Conservation (phyloP, 2,113 vertebrate species). For the Tachuris rubrigastra region DNA sequence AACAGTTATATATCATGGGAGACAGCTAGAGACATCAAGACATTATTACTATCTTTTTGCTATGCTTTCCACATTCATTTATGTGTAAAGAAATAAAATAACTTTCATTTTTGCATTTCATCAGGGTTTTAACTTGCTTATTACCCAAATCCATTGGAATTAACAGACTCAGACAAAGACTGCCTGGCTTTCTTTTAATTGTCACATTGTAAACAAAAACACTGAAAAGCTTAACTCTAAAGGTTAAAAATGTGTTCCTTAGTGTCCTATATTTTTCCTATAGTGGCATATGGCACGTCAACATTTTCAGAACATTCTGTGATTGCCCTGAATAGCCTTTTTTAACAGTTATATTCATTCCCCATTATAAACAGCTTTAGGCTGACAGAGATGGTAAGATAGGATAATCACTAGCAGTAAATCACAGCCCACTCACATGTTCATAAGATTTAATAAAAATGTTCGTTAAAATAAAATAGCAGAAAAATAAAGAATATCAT, state of each 20-base stretch:
- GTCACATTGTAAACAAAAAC: constrained; percentile 15
- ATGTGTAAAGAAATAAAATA: constrained; percentile 8
- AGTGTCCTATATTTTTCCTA: background rate
- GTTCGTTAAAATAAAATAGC: background rate
- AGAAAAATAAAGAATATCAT: background rate
- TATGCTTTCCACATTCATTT: constrained; percentile 5
- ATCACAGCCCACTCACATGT: background rate
- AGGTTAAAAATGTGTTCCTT: background rate
- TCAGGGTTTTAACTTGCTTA: constrained; percentile 4
- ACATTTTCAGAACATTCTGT: background rate
- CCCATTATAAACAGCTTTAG: background rate
- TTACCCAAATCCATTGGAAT: background rate
- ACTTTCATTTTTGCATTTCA: constrained; percentile 20
- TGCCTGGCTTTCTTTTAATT: constrained; percentile 11
- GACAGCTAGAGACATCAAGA: background rate
- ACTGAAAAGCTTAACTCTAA: background rate
- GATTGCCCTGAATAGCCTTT: background rate
- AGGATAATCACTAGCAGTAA: background rate
- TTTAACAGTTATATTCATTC: background rate
- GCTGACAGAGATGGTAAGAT: background rate
- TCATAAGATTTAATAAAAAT: background rate
- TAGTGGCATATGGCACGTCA: background rate
- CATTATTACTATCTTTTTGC: background rate
- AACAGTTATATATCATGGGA: background rate
- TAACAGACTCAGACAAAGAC: background rate